Conservation (phyloP, 2,797 vertebrate genomes). For the Carcharodon carcharias region DNA sequence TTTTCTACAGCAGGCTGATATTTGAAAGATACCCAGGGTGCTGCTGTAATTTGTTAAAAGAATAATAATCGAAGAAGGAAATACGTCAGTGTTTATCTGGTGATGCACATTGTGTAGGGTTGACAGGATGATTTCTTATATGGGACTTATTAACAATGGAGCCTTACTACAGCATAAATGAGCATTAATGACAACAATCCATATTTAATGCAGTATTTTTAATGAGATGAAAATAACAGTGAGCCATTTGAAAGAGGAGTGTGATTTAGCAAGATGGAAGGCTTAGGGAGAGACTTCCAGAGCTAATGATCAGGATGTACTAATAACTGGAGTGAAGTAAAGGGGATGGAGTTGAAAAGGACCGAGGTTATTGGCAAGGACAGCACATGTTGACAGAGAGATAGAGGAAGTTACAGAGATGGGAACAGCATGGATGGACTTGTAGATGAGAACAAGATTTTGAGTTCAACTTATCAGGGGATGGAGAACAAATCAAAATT, state of each 20-base stretch:
- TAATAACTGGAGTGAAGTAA: too few relatives aligned
- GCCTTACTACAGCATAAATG: background rate
- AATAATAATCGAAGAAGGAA: background rate
- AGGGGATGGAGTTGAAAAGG: too few relatives aligned
- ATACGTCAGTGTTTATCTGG: background rate
- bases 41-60: background rate
- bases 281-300: background rate
- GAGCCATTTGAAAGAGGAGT: too few relatives aligned
- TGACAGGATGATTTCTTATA: background rate
- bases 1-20: background rate
- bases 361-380: background rate
- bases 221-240: background rate
- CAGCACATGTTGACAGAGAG: background rate
- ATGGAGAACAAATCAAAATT: background rate
- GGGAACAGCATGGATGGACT: background rate
- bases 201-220: background rate
- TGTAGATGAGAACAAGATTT: background rate
- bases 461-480: background rate
- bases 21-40: background rate
- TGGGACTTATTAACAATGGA: background rate
- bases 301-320: background rate
- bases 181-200: background rate
- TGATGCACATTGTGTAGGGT: background rate
- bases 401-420: background rate
- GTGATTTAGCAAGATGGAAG: background rate